Conservation (phyloP, 2,113 vertebrate species). For the Mohoua ochrocephala region DNA sequence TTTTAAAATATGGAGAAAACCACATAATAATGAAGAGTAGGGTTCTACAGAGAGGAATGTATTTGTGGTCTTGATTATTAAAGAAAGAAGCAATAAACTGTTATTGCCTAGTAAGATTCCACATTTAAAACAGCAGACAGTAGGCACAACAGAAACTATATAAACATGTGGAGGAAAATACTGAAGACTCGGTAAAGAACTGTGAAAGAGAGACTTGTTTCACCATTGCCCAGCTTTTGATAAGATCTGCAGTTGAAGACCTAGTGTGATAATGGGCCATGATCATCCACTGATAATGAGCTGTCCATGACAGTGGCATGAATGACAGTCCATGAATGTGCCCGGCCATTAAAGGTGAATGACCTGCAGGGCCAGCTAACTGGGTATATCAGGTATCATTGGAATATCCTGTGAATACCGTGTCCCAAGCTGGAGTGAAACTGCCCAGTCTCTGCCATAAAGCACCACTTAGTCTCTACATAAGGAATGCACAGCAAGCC, state of each 20-base stretch:
- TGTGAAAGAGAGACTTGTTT: background rate
- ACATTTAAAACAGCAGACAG: background rate
- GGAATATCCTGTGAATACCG: rapidly evolving
- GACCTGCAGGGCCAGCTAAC: background rate
- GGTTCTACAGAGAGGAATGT: background rate
- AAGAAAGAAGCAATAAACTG: background rate
- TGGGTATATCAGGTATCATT: rapidly evolving
- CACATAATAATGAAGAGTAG: background rate
- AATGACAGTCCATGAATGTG: too few species aligned
- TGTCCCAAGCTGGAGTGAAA: background rate
- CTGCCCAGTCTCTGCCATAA: rapidly evolving
- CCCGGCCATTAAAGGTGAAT: background rate
- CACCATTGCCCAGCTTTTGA: background rate
- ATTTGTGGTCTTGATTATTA: background rate
- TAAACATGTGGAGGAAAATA: background rate
- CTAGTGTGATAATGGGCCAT: background rate
- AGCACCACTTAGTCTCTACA: background rate
- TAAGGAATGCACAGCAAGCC: too few species aligned
- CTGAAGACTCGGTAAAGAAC: background rate
- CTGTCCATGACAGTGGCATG: background rate
- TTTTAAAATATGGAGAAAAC: background rate
- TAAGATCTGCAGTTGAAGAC: background rate
- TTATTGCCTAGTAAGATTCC: background rate
- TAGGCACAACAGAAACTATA: background rate
- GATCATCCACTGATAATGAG: background rate